These are phyloP conservation scores for Malurus alboscapulatus DNA, from an alignment of 2,113 vertebrate genomes.

Conservation along the genomic window DNA sequence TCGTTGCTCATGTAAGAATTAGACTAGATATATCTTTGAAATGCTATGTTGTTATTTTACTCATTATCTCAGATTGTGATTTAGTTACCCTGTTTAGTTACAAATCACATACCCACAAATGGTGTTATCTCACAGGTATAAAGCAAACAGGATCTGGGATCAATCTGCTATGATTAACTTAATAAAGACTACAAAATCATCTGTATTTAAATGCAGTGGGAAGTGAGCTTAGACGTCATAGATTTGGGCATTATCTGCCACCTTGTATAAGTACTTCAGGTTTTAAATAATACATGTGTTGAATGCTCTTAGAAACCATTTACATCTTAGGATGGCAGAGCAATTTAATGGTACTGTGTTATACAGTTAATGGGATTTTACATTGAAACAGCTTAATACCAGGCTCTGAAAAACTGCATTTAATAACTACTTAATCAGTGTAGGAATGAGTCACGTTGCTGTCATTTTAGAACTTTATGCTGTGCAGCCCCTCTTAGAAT, in stretches of 20 bases:
- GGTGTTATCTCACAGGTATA: background rate
- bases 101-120: background rate
- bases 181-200: slow-evolving; percentile 3
- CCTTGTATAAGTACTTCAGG: slow-evolving; percentile 45
- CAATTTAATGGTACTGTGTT: slow-evolving; percentile 29
- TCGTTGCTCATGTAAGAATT: background rate
- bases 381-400: slow-evolving; percentile 49
- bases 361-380: slow-evolving; percentile 58
- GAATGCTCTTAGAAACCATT: slow-evolving; percentile 52
- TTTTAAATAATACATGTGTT: slow-evolving; percentile 55
- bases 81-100: background rate
- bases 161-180: slow-evolving; percentile 1
- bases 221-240: background rate
- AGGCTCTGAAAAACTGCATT: slow-evolving; percentile 43
- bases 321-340: slow-evolving; percentile 23
- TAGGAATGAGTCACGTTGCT: slow-evolving; percentile 56
- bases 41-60: background rate
- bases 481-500: slow-evolving; percentile 8
- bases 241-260: slow-evolving; percentile 27
- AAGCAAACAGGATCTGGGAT: background rate
- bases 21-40: background rate
- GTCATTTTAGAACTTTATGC: slow-evolving; percentile 46
- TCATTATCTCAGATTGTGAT: background rate
- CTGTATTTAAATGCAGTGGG: slow-evolving; percentile 9
- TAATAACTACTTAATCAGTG: slow-evolving; percentile 54